Evolutionary conservation across 1,140 invertebrate genomes (phyloP), one percentile per base, ranked within the genome.

Genomic region (Ceratina calcarata): DNA sequence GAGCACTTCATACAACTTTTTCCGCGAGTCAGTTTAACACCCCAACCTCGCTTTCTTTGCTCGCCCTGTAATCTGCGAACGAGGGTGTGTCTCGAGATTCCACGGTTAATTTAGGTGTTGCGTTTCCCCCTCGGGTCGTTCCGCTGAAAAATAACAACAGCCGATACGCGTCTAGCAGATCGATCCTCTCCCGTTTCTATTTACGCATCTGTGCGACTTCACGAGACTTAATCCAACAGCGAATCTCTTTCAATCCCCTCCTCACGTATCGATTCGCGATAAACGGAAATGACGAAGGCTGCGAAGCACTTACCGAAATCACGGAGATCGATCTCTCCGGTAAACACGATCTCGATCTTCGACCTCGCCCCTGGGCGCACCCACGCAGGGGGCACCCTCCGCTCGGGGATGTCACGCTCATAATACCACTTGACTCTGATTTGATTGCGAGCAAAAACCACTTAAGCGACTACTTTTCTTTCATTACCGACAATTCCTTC

Each of bases 81-180:
- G 64, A 32, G 78, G 55, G 58, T 58, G 65, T 76, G 67, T 37
- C 78, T 74, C 12, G 60, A 66, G 65, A 83, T 81, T 85, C 80
- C 65, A 75, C 73, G 80, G 84, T 86, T 87, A 88, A 88, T 88
- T 88, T 87, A 82, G 86, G 82, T 85, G 87, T 86, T 86, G 86
- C 79, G 84, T 82, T 87, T 87, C 87, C 86, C 80, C 73, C 22
- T 78, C 82, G 82, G 81, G 85, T 72, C 81, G 77, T 84, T 73
- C 66, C 55, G 55, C 22, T 12, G 45, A 60, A 24, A 53, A 62
- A 72, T 70, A 65, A 18, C n/a, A 27, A 32, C 15, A 2, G 12
- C 10, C 32, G 55, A 45, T 7, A 45, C 37, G 37, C 37, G 37
- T 32, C 22, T 27, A 8, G 1, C 12, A 73, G 61, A 64, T 74